These are phyloP conservation scores for Trachelipus rathkii DNA, from an alignment of 1,140 invertebrate species.

Conservation along the genomic window DNA sequence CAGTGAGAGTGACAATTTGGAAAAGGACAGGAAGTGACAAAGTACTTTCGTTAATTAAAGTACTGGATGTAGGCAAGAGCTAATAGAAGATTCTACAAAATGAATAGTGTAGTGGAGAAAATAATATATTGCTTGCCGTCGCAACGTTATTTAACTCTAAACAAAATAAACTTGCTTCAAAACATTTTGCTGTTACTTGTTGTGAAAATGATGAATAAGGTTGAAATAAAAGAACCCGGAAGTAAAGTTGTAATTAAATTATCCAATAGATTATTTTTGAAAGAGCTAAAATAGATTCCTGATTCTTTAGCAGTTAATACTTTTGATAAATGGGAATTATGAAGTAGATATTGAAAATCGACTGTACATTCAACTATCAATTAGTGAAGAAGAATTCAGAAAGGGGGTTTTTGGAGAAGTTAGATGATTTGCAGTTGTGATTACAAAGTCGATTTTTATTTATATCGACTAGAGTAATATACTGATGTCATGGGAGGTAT, in stretches of 20 bases:
- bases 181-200: neutral
- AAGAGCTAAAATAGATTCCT: neutral
- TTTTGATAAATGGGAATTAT: too few species aligned
- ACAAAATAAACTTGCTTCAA: neutral
- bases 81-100: too few species aligned
- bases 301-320: too few species aligned
- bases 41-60: neutral
- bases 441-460: too few species aligned
- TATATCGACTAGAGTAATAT: too few species aligned
- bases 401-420: too few species aligned
- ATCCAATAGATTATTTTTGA: neutral
- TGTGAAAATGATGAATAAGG: neutral
- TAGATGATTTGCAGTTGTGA: too few species aligned
- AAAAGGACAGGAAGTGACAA: neutral
- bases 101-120: neutral
- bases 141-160: neutral
- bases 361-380: too few species aligned
- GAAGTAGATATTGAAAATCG: too few species aligned
- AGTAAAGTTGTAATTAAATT: conserved; percentile 1
- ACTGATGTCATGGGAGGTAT: too few species aligned
- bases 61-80: neutral
- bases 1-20: neutral
- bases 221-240: neutral
- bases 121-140: neutral
- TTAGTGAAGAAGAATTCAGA: too few species aligned